Evolutionary conservation across 2,888 invertebrate species (phyloP), one percentile per base, ranked within the genome.

Genomic region (Teinopalpus imperialis): DNA sequence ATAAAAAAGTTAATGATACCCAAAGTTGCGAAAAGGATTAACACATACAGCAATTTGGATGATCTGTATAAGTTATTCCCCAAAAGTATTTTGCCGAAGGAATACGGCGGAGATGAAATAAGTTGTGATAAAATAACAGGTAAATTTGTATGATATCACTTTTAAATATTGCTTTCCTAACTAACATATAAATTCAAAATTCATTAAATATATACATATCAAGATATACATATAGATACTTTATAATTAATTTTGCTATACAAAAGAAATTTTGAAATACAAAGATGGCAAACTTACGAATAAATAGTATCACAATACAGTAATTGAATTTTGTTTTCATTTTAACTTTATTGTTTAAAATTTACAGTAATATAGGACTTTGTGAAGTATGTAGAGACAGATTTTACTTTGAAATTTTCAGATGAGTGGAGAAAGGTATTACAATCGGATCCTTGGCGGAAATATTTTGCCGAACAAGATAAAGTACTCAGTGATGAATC

Each of bases 1-100:
- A 24, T 82, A 0, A 88, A 77, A 49, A 74, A 69, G 48, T 50
- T 70, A 0, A 34, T 76, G 2, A 71, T 61, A 26, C 55, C 59
- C 0, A 78, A 77, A 47, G 21, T 77, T 0, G 54, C 36, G 0
- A 47, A 52, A 2, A 53, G 66, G n/a, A 43, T 71, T 7, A 14
- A 52, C 4, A 53, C 67, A 0, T 63, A 68, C 5, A 58, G 51
- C 1, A 45, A 53, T 0, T 14, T 59, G 1, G 63, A 66, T 1
- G 55, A 57, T 0, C 14, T 75, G 1, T 42, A 63, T 3, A 45
- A 65, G 5, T 46, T 49, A 9, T 29, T 74, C 0, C 56, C 69
- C 0, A 68, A 56, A 35, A 63, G 66, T 7, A 50, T 68, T 12
- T 43, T 78, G n/a, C 74, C 78, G 10, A 29, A 20, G 13, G 39